Conservation (phyloP, 2,797 vertebrate species). For the Xiphophorus birchmanni region DNA sequence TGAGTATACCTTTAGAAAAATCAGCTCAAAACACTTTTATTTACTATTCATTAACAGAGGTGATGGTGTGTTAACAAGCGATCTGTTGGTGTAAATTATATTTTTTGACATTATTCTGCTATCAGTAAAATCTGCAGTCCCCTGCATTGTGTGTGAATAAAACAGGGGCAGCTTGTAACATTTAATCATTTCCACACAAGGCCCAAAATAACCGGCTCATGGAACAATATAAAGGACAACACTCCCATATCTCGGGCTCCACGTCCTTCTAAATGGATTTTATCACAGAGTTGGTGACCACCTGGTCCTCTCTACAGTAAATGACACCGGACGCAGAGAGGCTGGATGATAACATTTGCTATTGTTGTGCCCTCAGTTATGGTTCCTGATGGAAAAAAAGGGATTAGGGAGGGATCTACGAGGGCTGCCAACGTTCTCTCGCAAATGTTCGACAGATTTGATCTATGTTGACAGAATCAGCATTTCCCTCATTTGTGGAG, state of each 20-base stretch:
- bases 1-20: neutral
- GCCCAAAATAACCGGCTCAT: slow-evolving; percentile 1
- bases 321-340: slow-evolving; percentile 56
- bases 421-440: slow-evolving; percentile 35
- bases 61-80: neutral
- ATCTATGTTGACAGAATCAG: slow-evolving; percentile 65
- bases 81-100: neutral
- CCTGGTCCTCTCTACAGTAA: slow-evolving; percentile 41
- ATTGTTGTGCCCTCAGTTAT: slow-evolving; percentile 55
- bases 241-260: slow-evolving; percentile 6
- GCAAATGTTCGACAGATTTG: slow-evolving; percentile 61
- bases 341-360: slow-evolving; percentile 54
- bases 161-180: neutral
- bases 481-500: slow-evolving; percentile 74
- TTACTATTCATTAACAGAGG: neutral
- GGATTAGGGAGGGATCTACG: slow-evolving; percentile 35
- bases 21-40: neutral
- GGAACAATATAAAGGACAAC: neutral
- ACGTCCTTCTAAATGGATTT: slow-evolving; percentile 20
- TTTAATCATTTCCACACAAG: slow-evolving; percentile 6
- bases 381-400: slow-evolving; percentile 43
- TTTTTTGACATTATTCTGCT: neutral
- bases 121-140: neutral
- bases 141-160: neutral
- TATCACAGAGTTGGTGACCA: slow-evolving; percentile 32